Percentiles rank a stretch among this genome's conserved stretches.
These are phyloP conservation scores for Halictus rubicundus DNA, from an alignment of 1,140 invertebrate species.

Conservation along the genomic window DNA sequence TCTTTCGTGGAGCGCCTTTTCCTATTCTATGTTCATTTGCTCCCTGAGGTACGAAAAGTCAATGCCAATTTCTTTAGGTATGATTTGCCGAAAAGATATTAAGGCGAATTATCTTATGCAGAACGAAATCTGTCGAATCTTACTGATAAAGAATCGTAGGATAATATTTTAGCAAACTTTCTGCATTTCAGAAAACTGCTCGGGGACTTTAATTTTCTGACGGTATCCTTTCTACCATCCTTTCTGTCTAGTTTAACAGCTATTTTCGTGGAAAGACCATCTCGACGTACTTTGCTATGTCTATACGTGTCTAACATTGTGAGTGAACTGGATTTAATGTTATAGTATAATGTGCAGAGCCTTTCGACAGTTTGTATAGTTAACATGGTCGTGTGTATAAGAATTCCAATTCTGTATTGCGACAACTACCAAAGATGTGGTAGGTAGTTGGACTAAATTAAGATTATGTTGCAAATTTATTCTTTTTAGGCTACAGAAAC, in stretches of 20 bases:
- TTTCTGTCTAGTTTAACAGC: conserved; percentile 86
- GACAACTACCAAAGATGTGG: not conserved
- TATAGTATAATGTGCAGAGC: not conserved
- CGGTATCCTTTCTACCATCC: conserved; percentile 86
- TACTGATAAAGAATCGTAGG: not conserved
- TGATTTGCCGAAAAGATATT: not conserved
- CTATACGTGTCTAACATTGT: conserved; percentile 91
- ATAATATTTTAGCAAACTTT: conserved; percentile 6
- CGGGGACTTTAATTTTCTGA: conserved; percentile 86
- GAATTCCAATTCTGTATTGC: not conserved
- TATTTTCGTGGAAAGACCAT: conserved; percentile 88
- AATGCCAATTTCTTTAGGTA: not conserved
- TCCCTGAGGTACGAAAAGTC: conserved; percentile 80
- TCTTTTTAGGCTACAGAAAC: conserved; percentile 86
- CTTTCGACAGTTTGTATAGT: not conserved
- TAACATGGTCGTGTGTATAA: not conserved
- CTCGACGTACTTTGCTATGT: conserved; percentile 85
- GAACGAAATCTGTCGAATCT: not conserved
- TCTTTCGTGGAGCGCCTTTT: conserved; percentile 87
- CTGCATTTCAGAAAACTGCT: conserved; percentile 82
- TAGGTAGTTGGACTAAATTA: not conserved
- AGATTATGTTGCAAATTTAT: conserved; percentile 7
- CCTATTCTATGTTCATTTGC: conserved; percentile 88
- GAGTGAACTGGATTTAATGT: conserved; percentile 70
- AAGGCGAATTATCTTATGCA: not conserved